Evolutionary conservation across 2,113 vertebrate genomes (phyloP), one percentile per base, ranked within the genome.

Genomic region (Pardalotus punctatus): DNA sequence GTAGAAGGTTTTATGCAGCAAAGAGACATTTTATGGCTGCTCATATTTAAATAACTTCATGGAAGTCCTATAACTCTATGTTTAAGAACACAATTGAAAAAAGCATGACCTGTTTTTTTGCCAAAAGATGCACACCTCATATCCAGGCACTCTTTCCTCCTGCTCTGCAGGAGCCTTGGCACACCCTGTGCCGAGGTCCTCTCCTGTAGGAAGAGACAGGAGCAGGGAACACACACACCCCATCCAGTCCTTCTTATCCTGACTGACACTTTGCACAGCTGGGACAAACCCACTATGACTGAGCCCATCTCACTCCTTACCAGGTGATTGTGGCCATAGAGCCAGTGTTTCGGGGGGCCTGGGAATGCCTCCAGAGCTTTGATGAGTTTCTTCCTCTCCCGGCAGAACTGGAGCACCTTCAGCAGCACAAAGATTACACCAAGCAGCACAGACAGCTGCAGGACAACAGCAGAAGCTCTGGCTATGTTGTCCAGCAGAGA

Each of bases 281-380:
- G 29, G 24, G 28, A 76, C 36, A 88, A 83, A 35, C 51, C 57
- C 86, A 60, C 42, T 62, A 43, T 3, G 22, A 3, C 2, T 31
- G 40, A 72, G 27, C 72, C 72, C 65, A 84, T 11, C 15, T 83
- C 35, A 42, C 56, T 83, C n/a, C 95, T 96, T 98, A 98, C 98
- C 97, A 97, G 89, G n/a, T 84, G 93, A 25, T 96, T 90, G 74
- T 98, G 97, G 12, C 98, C 98, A 22, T 98, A 97, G 8, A 98
- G 82, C 97, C 97, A 98, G 82, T 98, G 98, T n/a, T 50, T 91
- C 0, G 97, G 97, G 25, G 98, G 98, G 24, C 97, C 98, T 5
- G 98, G 98, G 64, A 99, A 99, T 27, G 89, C 40, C 48, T 97
- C 94, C 67, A 98, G 35, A 12, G 76, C 96, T 50, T 93, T 97